Base-by-base conservation (phyloP, 2,888 invertebrate genomes). In the Nemapogon koenigi region DNA sequence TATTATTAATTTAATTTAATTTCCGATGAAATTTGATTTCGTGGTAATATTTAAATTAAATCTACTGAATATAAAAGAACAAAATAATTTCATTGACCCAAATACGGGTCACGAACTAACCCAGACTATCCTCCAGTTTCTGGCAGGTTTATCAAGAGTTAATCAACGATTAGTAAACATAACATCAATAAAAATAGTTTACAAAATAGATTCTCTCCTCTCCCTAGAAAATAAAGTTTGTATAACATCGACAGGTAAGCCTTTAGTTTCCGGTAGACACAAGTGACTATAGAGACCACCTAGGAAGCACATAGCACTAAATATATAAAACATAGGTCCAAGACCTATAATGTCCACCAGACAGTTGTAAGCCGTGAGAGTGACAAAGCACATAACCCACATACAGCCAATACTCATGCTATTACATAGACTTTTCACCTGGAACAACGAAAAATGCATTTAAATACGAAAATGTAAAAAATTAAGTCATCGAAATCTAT, bases 251-350 rank as follows among this genome's bases (percentile, higher is more conserved):
- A 57, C 58, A 0, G 66, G 53, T 2, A 68, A 44, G 0, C 71
- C 75, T 17, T 67, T 75, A 0, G 78, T 79, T 49, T 80, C 80
- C 0, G 78, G 76, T 1, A 79, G 46, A 14, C 48, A 62, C n/a
- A 59, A 49, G 1, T 62, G 48, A 8, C 62, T 56, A 44, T 63
- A 76, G 0, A 55, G 29, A 0, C 63, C 50, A 0, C 67, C 60
- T 1, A 51, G 25, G 35, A 67, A 55, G 46, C 72, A 68, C 2
- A 67, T 49, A 0, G 44, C 41, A 0, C 71, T 61, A 44, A 72
- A 79, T 2, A 61, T 43, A 44, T 63, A 66, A 51, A 78, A 79
- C 1, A 70, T 64, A 0, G 59, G 51, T 1, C 66, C 64, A 1
- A 64, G 47, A 0, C 76, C 76, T 0, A 69, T 31, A 4, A 47